These are phyloP conservation scores for Yponomeuta plumbellus DNA, from an alignment of 2,888 invertebrate genomes.

Conservation along the genomic window DNA sequence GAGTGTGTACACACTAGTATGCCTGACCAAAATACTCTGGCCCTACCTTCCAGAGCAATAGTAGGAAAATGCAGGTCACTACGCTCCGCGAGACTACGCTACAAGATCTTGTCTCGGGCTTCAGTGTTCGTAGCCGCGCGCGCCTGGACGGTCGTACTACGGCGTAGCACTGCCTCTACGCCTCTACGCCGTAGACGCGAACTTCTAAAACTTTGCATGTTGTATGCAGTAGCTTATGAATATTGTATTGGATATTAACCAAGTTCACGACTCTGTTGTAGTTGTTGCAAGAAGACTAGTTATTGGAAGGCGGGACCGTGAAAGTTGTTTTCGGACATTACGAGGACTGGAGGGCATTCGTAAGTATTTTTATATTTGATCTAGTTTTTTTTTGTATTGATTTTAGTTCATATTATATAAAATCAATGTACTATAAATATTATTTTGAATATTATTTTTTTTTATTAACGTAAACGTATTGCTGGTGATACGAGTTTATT, in stretches of 20 bases:
- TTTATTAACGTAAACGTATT: no score
- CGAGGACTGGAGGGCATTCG: conserved; percentile 12
- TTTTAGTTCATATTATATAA: no score
- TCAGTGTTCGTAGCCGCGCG: conserved; percentile 66
- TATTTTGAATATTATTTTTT: no score
- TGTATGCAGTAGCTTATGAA: neutral
- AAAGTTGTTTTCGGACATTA: neutral
- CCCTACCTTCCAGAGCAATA: neutral
- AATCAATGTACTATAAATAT: no score
- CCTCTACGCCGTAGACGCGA: conserved; percentile 27
- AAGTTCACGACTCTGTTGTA: neutral
- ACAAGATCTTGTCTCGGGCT: conserved; percentile 69
- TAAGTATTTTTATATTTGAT: conserved; percentile 5
- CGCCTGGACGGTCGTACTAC: conserved; percentile 56
- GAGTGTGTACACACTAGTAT: conserved; percentile 22
- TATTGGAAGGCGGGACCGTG: neutral
- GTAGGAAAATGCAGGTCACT: neutral
- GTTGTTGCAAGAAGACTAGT: neutral
- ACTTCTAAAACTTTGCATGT: conserved; percentile 4
- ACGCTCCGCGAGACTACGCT: conserved; percentile 29
- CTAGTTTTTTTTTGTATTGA: no score
- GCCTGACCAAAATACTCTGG: conserved; percentile 27
- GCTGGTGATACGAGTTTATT: no score
- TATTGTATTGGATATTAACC: conserved; percentile 2
- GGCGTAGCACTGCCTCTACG: conserved; percentile 29